A percentile compares a stretch with the other conserved stretches of the same genome.
Conservation (phyloP, 1,140 invertebrate species). For the Solenopsis invicta region DNA sequence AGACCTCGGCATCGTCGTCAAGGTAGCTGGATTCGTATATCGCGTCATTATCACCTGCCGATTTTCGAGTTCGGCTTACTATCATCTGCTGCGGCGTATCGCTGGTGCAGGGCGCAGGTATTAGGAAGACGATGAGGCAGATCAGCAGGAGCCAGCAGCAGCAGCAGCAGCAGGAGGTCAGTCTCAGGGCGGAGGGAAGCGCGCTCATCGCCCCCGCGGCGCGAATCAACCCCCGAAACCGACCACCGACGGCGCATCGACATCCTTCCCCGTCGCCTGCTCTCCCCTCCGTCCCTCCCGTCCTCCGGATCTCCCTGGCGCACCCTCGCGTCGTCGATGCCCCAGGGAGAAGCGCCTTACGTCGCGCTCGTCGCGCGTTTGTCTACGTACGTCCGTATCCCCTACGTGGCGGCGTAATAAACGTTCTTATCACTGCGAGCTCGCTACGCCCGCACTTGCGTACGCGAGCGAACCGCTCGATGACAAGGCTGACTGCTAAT, state of each 20-base stretch:
- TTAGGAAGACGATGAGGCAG: constrained; percentile 82
- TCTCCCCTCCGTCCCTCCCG: constrained; percentile 69
- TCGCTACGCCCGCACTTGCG: constrained; percentile 12
- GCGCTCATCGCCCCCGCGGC: constrained; percentile 87
- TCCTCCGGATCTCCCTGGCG: constrained; percentile 55
- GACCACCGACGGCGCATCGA: constrained; percentile 86
- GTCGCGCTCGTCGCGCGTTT: constrained; percentile 19
- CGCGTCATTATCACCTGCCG: constrained; percentile 72
- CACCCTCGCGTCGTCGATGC: constrained; percentile 62
- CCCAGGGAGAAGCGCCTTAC: constrained; percentile 42
- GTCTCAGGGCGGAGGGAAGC: constrained; percentile 85
- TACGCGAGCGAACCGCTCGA: constrained; percentile 18
- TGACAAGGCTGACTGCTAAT: neutral
- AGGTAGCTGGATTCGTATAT: constrained; percentile 55
- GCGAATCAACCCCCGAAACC: constrained; percentile 87
- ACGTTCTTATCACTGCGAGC: neutral
- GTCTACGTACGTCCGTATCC: neutral
- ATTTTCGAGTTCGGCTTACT: constrained; percentile 38
- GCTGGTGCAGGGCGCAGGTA: constrained; percentile 67
- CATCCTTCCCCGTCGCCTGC: constrained; percentile 81
- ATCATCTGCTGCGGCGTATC: constrained; percentile 45
- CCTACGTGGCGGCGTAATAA: neutral
- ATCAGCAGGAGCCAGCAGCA: constrained; percentile 81
- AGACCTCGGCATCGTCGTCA: constrained; percentile 71
- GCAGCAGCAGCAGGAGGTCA: constrained; percentile 83